Evolutionary conservation across 2,113 vertebrate genomes (phyloP).

Genomic region (Monarcha castaneiventris): DNA sequence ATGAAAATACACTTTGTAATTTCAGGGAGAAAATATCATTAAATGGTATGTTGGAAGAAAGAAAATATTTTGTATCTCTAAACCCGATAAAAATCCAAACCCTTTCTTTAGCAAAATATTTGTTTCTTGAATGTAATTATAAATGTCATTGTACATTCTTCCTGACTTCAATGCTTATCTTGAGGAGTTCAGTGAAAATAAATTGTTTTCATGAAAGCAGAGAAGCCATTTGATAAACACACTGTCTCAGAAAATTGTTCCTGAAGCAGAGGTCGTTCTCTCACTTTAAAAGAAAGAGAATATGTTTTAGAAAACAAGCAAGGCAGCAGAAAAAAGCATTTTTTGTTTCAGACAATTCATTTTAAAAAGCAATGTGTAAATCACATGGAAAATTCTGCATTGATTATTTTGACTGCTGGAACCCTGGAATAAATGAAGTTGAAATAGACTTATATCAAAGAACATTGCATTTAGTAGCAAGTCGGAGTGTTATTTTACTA

Average conservation of each 20-base stretch:
- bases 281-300: constrained; percentile 72
- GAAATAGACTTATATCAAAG: constrained; percentile 45
- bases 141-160: constrained; percentile 76
- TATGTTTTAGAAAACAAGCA: constrained; percentile 70
- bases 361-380: constrained; percentile 67
- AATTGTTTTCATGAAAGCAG: constrained; percentile 82
- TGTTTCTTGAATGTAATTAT: constrained; percentile 78
- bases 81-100: constrained; percentile 24
- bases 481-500: neutral
- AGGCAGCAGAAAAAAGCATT: constrained; percentile 61
- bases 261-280: constrained; percentile 76
- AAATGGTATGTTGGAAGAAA: neutral
- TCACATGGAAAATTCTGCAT: constrained; percentile 65
- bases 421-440: constrained; percentile 43
- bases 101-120: constrained; percentile 69
- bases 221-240: constrained; percentile 78
- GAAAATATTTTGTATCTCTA: constrained; percentile 39
- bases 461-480: constrained; percentile 45
- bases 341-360: constrained; percentile 67
- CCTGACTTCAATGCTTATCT: constrained; percentile 76
- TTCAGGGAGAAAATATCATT: constrained; percentile 17
- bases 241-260: constrained; percentile 77
- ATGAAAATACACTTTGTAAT: constrained; percentile 39
- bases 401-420: constrained; percentile 62
- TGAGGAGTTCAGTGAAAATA: constrained; percentile 77